Conservation (phyloP, 2,888 invertebrate genomes). For the Coleophora flavipennella region DNA sequence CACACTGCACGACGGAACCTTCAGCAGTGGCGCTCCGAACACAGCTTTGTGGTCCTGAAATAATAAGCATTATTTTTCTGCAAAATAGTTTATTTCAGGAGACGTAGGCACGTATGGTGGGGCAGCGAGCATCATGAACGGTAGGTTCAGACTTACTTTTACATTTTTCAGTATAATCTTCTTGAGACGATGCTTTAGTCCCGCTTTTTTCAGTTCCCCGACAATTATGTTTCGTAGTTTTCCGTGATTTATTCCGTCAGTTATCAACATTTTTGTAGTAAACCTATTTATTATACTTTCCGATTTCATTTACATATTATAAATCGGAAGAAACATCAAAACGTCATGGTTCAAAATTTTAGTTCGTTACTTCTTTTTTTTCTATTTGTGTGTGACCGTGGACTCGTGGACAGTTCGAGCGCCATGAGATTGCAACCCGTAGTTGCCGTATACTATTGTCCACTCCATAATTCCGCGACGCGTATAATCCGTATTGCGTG, state of each 20-base stretch:
- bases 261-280: conserved; percentile 63
- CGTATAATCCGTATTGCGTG: too few species aligned
- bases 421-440: too few species aligned
- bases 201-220: conserved; percentile 77
- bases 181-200: conserved; percentile 80
- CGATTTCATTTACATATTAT: conserved; percentile 9
- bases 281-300: conserved; percentile 30
- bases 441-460: too few species aligned
- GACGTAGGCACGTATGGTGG: too few species aligned
- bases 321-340: too few species aligned
- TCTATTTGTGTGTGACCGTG: too few species aligned
- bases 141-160: conserved; percentile 45
- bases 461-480: too few species aligned
- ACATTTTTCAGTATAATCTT: conserved; percentile 73
- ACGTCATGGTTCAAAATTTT: conserved; percentile 35
- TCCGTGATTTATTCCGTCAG: conserved; percentile 62
- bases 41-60: conserved; percentile 59
- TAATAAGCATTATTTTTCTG: conserved; percentile 5
- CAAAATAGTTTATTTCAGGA: not conserved
- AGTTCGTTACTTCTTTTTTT: conserved; percentile 25
- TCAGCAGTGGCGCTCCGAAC: conserved; percentile 60
- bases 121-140: too few species aligned
- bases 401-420: too few species aligned
- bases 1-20: conserved; percentile 66
- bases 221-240: conserved; percentile 72